Base-by-base conservation (phyloP, 2,888 invertebrate species). In the Lithophane leautieri region DNA sequence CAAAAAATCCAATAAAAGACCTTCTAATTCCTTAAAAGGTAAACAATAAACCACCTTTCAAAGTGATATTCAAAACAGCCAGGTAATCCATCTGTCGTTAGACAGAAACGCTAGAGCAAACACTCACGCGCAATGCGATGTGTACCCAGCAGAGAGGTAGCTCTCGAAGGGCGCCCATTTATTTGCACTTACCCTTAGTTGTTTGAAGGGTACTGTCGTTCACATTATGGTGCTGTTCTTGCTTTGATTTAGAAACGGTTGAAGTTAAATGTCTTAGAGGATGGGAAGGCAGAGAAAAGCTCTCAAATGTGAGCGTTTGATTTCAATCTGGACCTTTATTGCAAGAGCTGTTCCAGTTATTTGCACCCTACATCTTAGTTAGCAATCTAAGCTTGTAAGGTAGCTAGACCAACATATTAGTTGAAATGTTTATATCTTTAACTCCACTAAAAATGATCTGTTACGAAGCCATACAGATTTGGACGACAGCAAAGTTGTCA, bases 61-160 rank as follows among this genome's bases (percentile, higher is more conserved):
- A 74, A 75, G 73, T 50, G 56, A 79, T 66, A 78, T 79, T 80
- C 63, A 73, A 81, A 81, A 44, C 73, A 66, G 66, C 6, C 54
- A 75, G 74, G 68, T 81, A 74, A 73, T 88, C 70, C 70, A 78
- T 77, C 81, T 73, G 69, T 87, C 69, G 69, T 62, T 67, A 74
- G 73, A 78, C 70, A 78, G 47, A 70, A 85, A 71, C 62, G 62
- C 76, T 76, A 77, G 72, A 58, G 72, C 77, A 84, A 86, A 88
- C 80, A 86, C 77, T 84, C 83, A 69, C 70, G 81, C 73, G 28
- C 78, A 74, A 56, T 63, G 62, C 75, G 34, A 40, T 71, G 85
- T 79, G 86, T 76, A 70, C 76, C 62, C 62, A 76, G 78, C 73
- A 82, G 79, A 81, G 87, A 74, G 73, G 66, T 47, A 56, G 54